Base-by-base conservation (phyloP, 2,888 invertebrate genomes). In the Ichneumoninae sp. region DNA sequence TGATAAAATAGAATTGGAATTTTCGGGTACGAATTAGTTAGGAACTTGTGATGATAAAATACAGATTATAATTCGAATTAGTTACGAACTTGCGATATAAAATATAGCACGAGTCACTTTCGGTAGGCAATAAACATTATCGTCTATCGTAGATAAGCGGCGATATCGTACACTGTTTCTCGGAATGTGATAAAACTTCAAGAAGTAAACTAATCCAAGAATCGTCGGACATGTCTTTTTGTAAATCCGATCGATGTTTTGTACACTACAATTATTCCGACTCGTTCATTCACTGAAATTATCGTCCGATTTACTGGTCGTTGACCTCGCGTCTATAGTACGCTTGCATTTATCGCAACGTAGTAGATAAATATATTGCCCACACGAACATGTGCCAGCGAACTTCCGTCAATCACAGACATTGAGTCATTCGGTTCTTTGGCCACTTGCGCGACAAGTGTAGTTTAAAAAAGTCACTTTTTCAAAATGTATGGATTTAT, bases 301-400 rank as follows among this genome's bases (percentile, higher is more conserved):
- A 63, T 63, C 60, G 33, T 63, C n/a, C 16, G 33, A 30, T n/a
- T 16, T 63, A n/a, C 60, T 6, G 60, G 60, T 63, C 60, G 30
- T 30, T 7, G 60, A 63, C 60, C 60, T 63, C 60, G 30, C 16
- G 30, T 30, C 13, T n/a, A 63, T 13, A 63, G 30, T 16, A 30
- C 30, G 30, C 33, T 63, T 33, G n/a, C 6, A 10, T 33, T 63
- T 63, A 63, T 63, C 60, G 33, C 60, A 33, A 30, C 30, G 33
- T 33, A n/a, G 60, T 30, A 30, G 60, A 63, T 63, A 63, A 63
- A 30, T 16, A 63, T 63, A 33, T 33, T 63, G 30, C 60, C 60
- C 30, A 63, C 60, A 30, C 7, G 30, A 13, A 63, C 60, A 16
- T 30, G 33, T 16, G 30, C 16, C 30, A 16, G n/a, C 1, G 60